A percentile compares a stretch with the other conserved stretches of the same genome.
phyloP scores from a whole-genome alignment of 2,888 invertebrate species.

The Eucriotettix oculatus region DNA sequence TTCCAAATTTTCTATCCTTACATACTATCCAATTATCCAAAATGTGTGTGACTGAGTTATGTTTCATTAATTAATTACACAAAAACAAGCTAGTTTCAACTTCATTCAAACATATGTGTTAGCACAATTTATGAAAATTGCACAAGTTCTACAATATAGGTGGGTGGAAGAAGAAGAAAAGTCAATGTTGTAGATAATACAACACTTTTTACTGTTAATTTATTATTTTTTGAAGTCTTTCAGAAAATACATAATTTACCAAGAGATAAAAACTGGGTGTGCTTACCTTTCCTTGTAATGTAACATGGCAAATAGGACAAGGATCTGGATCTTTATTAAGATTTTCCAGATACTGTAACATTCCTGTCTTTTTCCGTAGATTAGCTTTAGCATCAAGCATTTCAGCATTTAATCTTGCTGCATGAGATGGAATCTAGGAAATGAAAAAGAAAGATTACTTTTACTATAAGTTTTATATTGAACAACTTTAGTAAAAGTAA shows the following conservation, averaged over 20 bases:
- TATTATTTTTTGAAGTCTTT: constrained; percentile 1
- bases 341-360: constrained; percentile 45
- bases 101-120: too few species aligned
- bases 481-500: neutral
- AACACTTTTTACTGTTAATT: too few species aligned
- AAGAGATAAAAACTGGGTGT: too few species aligned
- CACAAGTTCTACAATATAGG: too few species aligned
- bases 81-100: too few species aligned
- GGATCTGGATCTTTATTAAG: constrained; percentile 41
- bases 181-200: too few species aligned
- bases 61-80: too few species aligned
- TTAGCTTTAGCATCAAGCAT: constrained; percentile 20
- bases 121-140: too few species aligned
- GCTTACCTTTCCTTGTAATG: constrained; percentile 34
- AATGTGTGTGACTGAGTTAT: too few species aligned
- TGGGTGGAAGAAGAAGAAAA: too few species aligned
- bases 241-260: neutral
- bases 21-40: too few species aligned
- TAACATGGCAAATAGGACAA: constrained; percentile 52
- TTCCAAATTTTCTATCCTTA: too few species aligned
- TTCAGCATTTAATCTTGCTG: constrained; percentile 19
- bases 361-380: constrained; percentile 38
- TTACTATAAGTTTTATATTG: neutral
- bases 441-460: neutral
- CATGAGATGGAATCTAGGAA: constrained; percentile 2